Conservation (phyloP, 2,888 invertebrate species). For the Clunio marinus region DNA sequence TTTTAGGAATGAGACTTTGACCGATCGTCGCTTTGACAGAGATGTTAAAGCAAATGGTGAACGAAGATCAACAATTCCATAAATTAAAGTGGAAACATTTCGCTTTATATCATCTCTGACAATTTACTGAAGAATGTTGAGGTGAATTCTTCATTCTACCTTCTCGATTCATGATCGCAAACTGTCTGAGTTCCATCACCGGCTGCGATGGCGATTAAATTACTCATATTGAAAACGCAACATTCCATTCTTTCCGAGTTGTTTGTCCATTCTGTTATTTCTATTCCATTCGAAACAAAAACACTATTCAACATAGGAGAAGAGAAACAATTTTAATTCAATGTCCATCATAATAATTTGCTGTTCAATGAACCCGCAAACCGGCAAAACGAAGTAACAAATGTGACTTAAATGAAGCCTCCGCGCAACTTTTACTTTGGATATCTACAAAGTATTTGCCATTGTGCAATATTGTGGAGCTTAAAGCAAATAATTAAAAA, state of each 20-base stretch:
- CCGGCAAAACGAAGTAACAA: too few species aligned
- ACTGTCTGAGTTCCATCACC: background rate
- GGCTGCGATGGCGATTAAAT: background rate
- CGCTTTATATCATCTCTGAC: too few species aligned
- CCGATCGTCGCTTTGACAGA: too few species aligned
- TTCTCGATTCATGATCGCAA: too few species aligned
- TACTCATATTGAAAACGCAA: background rate
- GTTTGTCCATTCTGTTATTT: background rate
- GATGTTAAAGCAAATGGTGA: too few species aligned
- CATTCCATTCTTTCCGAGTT: constrained; percentile 11
- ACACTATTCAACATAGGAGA: too few species aligned
- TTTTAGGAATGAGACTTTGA: too few species aligned
- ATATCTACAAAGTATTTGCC: too few species aligned
- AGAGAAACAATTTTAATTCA: constrained; percentile 4
- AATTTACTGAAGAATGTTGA: too few species aligned
- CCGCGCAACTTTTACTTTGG: background rate
- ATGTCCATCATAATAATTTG: constrained; percentile 29
- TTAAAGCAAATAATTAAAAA: background rate
- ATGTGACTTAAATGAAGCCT: background rate
- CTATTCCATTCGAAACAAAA: background rate
- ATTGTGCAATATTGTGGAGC: background rate
- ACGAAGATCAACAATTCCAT: too few species aligned
- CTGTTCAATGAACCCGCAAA: constrained; percentile 26
- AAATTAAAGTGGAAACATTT: too few species aligned
- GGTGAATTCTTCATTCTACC: too few species aligned